Base-by-base conservation (phyloP, 2,113 vertebrate genomes). In the Verasper variegatus region DNA sequence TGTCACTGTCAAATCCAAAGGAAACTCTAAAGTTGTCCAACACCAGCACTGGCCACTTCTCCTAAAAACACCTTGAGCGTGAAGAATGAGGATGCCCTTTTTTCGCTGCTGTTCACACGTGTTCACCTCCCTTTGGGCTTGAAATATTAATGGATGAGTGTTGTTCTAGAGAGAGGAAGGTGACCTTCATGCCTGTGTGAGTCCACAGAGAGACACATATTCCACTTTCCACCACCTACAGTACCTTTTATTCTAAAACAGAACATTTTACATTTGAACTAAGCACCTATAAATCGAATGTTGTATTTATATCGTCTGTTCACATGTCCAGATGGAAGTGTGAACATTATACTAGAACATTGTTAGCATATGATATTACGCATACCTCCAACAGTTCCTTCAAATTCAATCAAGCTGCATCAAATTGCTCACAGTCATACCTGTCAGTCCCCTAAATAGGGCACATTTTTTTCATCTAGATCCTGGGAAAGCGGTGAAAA, bases 131-230 rank as follows among this genome's bases (percentile, higher is more conserved):
- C 82, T 60, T 61, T 70, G 78, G 85, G 51, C 60, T 54, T 90
- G 70, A 90, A 89, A 91, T 88, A 91, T 91, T 91, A 86, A 91
- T 90, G 82, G 82, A 67, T 60, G 71, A 54, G 68, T 89, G 91
- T 88, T 83, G 88, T 85, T 88, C 71, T 87, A 65, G 83, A 88
- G 73, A 61, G 73, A 86, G 84, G 76, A 90, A 91, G 82, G 85
- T 91, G 85, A 90, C 88, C 85, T 90, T 83, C 79, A 76, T 69
- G 60, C 67, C 54, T 56, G 24, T 59, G 13, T 26, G n/a, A 57
- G 68, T 69, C 82, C 40, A 24, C 70, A 71, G 70, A 78, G 73
- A 79, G 60, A 65, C 65, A 26, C 2, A 23, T 72, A 64, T 69
- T 67, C 67, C 47, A 59, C 66, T 81, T 76, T 76, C 18, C 40